These are phyloP conservation scores for Pelobates cultripes DNA, from an alignment of 2,797 vertebrate species.

Conservation along the genomic window DNA sequence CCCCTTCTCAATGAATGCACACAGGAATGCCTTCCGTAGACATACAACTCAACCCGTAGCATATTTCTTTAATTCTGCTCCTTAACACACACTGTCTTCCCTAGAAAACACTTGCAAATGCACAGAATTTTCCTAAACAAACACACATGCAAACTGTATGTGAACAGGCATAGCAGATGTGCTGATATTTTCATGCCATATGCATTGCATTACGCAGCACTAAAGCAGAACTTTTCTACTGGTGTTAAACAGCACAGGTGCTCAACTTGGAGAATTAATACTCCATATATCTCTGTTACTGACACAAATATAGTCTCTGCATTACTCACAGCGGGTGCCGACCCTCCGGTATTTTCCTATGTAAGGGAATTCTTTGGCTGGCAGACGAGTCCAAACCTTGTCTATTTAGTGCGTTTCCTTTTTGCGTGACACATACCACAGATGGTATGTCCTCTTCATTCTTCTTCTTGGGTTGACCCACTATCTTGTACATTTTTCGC, in stretches of 20 bases:
- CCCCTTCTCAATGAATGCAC: too few relatives aligned
- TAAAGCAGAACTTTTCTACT: not conserved
- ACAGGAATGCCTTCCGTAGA: too few relatives aligned
- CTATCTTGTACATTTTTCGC: conserved; percentile 58
- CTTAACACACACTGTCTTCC: too few relatives aligned
- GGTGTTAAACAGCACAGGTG: not conserved
- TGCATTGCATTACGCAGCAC: not conserved
- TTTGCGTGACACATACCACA: not conserved
- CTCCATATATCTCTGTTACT: not conserved
- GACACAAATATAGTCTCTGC: not conserved
- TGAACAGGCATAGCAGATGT: not conserved
- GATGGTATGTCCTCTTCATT: conserved; percentile 35
- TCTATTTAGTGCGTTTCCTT: conserved; percentile 58
- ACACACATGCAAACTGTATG: not conserved
- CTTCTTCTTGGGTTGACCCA: conserved; percentile 57
- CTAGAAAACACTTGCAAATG: not conserved
- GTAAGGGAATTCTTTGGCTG: conserved; percentile 72
- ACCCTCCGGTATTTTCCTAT: conserved; percentile 75
- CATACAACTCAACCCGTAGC: too few relatives aligned
- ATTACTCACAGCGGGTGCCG: conserved; percentile 84
- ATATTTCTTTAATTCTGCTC: too few relatives aligned
- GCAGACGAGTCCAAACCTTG: conserved; percentile 65
- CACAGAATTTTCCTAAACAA: not conserved
- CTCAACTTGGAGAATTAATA: not conserved
- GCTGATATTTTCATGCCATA: not conserved